Base-by-base conservation (phyloP, 2,888 invertebrate species). In the Dione juno region DNA sequence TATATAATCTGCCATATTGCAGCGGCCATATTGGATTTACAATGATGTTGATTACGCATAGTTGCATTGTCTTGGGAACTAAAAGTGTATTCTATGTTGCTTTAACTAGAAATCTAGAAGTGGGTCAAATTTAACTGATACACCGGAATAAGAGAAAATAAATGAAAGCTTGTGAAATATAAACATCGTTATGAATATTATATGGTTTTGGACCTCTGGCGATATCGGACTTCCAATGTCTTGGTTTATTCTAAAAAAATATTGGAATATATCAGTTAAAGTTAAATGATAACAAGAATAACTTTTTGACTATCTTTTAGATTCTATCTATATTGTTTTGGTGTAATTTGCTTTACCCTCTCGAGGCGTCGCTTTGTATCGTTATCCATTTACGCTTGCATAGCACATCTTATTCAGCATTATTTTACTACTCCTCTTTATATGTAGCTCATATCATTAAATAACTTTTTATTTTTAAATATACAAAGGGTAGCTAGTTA, bases 331-430 rank as follows among this genome's bases (percentile, higher is more conserved):
- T 57, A 57, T 37, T 54, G 11, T 57, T 57, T 40, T 16, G 10
- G 37, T 57, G 57, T 57, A 57, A 57, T 57, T 57, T 57, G 37
- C 57, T 37, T 37, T 37, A 37, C 57, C 43, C 61, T 28, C n/a
- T 43, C 43, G 28, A 61, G 61, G 43, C 61, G 43, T 43, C 43
- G n/a, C 43, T 45, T 61, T n/a, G 43, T 45, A 28, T 61, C 43
- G 61, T 61, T 61, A 28, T 28, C 43, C 28, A 28, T 61, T 61
- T 43, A 61, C n/a, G 43, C 41, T 28, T 59, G 59, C 59, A 43
- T 59, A 59, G 43, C 43, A 61, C 61, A 57, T 57, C 57, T 57
- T 57, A 57, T 57, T 57, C 57, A 57, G 37, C 57, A 40, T 37
- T 57, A 57, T 57, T 57, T 16, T 11, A 57, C 11, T 37, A 57